A percentile compares a stretch with the other conserved stretches of the same genome.
Evolutionary conservation across 2,113 vertebrate genomes (phyloP).

Genomic region (Taxidea taxus): DNA sequence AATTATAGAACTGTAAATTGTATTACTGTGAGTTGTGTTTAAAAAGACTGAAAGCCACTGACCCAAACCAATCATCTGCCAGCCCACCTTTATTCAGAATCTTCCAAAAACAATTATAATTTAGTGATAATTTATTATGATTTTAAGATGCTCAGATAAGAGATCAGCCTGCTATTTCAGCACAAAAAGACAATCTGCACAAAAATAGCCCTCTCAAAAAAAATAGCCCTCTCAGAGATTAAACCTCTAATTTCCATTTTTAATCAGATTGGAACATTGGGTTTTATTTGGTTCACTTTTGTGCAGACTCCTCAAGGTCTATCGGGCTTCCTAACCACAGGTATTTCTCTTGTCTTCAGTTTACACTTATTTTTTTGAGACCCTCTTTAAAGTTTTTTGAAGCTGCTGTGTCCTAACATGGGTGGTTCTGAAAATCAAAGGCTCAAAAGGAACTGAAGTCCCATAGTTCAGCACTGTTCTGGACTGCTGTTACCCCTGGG

Average conservation of each 20-base stretch:
- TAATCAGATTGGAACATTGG: background rate
- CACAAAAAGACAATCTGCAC: background rate
- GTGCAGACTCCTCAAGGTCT: background rate
- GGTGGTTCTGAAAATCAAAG: background rate
- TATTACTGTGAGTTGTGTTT: slow-evolving; percentile 1
- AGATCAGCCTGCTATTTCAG: background rate
- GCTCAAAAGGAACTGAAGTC: background rate
- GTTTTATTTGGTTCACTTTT: background rate
- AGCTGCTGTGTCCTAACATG: background rate
- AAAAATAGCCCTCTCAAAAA: background rate
- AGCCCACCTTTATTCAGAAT: background rate
- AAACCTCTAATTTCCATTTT: background rate
- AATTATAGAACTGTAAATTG: background rate
- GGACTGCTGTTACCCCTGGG: background rate
- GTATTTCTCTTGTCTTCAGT: background rate
- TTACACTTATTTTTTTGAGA: background rate
- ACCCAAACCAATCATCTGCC: background rate
- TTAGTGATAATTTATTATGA: slow-evolving; percentile 6
- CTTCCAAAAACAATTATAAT: background rate
- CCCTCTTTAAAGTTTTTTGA: background rate
- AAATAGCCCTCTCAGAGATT: background rate
- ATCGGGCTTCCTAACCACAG: background rate
- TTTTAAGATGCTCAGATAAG: slow-evolving; percentile 15
- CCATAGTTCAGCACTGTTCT: background rate
- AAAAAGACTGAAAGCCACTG: background rate